Conservation (phyloP, 1,140 invertebrate genomes). For the Drosophila equinoxialis region DNA sequence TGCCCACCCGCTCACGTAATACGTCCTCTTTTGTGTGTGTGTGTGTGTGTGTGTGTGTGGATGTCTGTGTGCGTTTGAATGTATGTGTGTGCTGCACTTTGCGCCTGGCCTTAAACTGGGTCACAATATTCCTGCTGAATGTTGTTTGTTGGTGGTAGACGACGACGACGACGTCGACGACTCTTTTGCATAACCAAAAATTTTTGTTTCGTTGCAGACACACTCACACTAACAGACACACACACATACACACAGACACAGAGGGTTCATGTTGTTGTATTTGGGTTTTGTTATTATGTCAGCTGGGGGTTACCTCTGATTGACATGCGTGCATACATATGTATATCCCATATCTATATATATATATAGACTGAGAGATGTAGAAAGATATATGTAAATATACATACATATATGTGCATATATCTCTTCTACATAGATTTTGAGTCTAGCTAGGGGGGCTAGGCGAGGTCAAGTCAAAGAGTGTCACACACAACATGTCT, state of each 20-base stretch:
- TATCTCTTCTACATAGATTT: constrained; percentile 30
- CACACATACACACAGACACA: constrained; percentile 9
- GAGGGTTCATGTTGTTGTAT: constrained; percentile 27
- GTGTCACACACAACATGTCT: constrained; percentile 81
- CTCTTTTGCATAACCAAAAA: constrained; percentile 77
- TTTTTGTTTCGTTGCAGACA: constrained; percentile 67
- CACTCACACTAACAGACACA: background rate
- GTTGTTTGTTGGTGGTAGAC: constrained; percentile 7
- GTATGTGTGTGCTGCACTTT: constrained; percentile 32
- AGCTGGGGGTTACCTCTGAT: constrained; percentile 50
- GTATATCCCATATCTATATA: background rate
- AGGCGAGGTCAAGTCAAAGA: constrained; percentile 76
- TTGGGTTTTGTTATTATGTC: constrained; percentile 57
- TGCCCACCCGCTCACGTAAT: constrained; percentile 65
- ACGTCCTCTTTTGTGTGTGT: constrained; percentile 20
- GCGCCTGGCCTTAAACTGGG: constrained; percentile 72
- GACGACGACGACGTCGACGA: background rate
- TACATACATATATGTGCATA: constrained; percentile 19
- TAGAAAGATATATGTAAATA: constrained; percentile 18
- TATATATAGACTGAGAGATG: constrained; percentile 29
- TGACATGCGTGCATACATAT: constrained; percentile 53
- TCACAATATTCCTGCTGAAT: constrained; percentile 59
- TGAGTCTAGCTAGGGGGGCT: constrained; percentile 31
- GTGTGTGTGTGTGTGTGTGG: constrained; percentile 22
- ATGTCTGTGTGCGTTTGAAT: constrained; percentile 26